phyloP scores from a whole-genome alignment of 2,113 vertebrate species.

The Pyrgilauda ruficollis region DNA sequence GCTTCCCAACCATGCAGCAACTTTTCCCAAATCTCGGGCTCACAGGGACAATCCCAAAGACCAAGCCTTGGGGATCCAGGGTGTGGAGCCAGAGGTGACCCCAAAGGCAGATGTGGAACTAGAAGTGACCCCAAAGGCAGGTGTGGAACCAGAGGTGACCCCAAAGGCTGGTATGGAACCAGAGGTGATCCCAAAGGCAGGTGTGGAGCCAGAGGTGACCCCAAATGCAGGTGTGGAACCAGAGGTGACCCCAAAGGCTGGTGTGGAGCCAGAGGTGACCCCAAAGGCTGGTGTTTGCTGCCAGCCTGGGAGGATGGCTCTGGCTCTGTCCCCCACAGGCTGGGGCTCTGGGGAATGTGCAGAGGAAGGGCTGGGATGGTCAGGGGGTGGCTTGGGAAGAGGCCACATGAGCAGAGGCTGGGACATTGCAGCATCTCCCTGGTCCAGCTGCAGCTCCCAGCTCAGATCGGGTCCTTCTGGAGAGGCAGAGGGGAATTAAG shows the following conservation, averaged over 20 bases:
- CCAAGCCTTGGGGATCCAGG: too few species aligned
- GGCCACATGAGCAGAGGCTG: rapidly evolving
- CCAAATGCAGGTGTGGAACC: not conserved
- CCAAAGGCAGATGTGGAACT: too few species aligned
- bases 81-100: not conserved
- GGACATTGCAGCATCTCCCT: not conserved
- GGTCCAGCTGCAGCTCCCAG: not conserved
- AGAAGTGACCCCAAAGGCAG: too few species aligned
- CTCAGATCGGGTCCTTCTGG: rapidly evolving
- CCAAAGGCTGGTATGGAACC: rapidly evolving
- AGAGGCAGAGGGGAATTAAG: not conserved
- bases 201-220: not conserved
- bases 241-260: too few species aligned
- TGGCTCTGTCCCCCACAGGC: not conserved
- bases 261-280: not conserved
- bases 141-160: too few species aligned
- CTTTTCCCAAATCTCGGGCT: not conserved
- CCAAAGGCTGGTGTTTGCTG: not conserved
- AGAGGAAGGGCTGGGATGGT: not conserved
- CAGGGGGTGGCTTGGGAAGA: rapidly evolving
- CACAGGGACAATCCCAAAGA: not conserved
- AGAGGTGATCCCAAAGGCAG: too few species aligned
- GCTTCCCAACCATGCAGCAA: not conserved
- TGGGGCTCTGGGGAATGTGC: not conserved
- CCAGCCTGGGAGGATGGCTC: not conserved